These are phyloP conservation scores for Parazoanthus darwini DNA, from an alignment of 92 coral and sea anemone species.

Conservation along the genomic window DNA sequence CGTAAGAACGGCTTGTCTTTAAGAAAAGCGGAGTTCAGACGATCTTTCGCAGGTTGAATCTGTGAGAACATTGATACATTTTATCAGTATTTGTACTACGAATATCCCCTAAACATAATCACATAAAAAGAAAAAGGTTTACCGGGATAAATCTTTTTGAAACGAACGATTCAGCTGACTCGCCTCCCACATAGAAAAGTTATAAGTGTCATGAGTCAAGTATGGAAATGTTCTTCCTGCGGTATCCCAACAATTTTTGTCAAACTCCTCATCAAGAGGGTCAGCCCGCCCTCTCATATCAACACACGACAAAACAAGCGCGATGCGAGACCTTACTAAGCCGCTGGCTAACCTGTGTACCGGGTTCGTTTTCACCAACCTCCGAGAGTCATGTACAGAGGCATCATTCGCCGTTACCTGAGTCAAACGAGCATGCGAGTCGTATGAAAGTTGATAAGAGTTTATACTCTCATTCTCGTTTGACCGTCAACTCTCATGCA, in stretches of 20 bases:
- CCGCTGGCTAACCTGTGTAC: no score
- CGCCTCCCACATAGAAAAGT: background rate
- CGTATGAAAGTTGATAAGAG: no score
- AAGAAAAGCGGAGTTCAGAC: slow-evolving; percentile 74
- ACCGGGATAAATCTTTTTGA: no score
- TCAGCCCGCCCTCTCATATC: background rate
- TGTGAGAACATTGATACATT: slow-evolving; percentile 22
- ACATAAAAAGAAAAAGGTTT: background rate
- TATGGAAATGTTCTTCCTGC: background rate
- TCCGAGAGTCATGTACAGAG: no score
- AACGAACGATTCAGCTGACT: background rate
- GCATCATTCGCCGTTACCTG: no score
- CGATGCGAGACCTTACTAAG: background rate
- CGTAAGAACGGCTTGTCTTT: slow-evolving; percentile 79
- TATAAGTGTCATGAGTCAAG: background rate
- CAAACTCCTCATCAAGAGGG: background rate
- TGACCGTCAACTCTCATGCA: no score
- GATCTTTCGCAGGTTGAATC: slow-evolving; percentile 74
- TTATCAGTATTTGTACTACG: background rate
- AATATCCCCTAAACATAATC: background rate
- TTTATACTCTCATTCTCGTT: no score
- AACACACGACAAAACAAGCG: background rate
- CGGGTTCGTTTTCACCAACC: no score
- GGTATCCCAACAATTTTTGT: background rate
- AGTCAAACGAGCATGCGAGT: no score